Conservation (phyloP, 2,113 vertebrate species). For the Orycteropus afer region DNA sequence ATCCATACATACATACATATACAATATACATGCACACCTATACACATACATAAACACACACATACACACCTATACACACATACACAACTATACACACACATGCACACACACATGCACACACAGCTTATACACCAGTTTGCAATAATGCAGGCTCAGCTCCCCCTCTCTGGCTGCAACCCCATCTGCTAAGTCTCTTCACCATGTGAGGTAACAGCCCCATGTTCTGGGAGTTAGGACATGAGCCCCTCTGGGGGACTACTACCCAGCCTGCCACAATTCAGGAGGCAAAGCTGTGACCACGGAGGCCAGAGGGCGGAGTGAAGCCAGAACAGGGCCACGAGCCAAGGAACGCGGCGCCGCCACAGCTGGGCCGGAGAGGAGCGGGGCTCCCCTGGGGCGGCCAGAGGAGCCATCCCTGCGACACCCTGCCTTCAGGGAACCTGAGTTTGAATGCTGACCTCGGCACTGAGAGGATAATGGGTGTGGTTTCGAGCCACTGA, state of each 20-base stretch:
- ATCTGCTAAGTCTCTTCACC: not conserved
- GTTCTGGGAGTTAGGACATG: rapidly evolving
- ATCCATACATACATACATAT: no score
- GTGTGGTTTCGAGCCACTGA: rapidly evolving
- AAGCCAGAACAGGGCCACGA: rapidly evolving
- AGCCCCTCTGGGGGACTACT: rapidly evolving
- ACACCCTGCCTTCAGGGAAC: no score
- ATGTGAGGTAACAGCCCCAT: rapidly evolving
- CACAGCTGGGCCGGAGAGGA: no score
- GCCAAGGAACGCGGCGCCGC: not conserved
- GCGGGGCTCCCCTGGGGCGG: no score
- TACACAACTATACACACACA: no score
- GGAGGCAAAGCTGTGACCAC: rapidly evolving
- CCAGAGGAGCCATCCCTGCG: rapidly evolving
- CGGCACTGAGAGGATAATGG: not conserved
- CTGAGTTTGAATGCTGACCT: no score
- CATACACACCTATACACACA: no score
- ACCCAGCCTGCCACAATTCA: not conserved
- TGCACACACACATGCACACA: not conserved
- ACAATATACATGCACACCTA: no score
- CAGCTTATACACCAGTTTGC: no score
- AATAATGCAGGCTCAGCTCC: rapidly evolving
- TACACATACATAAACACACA: no score
- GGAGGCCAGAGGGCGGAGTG: not conserved
- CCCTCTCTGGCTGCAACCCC: not conserved